Evolutionary conservation across 1,140 invertebrate species (phyloP), one percentile per base, ranked within the genome.

Genomic region (Drosophila nigromelanica): DNA sequence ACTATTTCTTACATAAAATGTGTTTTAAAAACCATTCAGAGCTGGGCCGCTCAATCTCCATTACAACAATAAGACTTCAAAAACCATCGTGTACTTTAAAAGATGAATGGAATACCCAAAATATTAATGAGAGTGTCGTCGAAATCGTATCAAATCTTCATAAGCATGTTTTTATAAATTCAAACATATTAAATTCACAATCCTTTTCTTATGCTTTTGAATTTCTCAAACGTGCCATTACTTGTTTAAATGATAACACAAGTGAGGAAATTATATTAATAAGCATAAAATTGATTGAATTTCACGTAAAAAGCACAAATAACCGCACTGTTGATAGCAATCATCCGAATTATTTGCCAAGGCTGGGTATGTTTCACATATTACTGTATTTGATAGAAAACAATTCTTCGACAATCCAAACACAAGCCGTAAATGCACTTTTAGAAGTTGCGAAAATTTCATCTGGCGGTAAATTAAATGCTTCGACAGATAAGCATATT

Each of bases 171-270:
- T 6, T 70, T 37, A 18, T 39, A 1, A 71, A 83, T 42, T 61
- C 50, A 2, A 71, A 67, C 24, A 11, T 43, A 7, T 72, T 89
- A n/a, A 79, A 89, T 42, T 52, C 79, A 0, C 95, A 96, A 2
- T 95, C 95, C 0, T 97, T 98, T 92, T 95, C 96, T 40, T 98
- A 96, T 85, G 93, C 95, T 21, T 98, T 98, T 91, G 95, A 96
- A 5, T 94, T 98, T 61, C 91, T 98, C 4, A 95, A 95, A 64
- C 93, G 94, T 71, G 95, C 95, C 61, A 80, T 97, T 33, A 85
- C 93, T 6, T 68, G 77, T 68, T 87, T 75, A 76, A 86, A 52
- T 92, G 93, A 80, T 12, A 70, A 73, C 33, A 89, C 80, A 39
- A 93, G 95, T 72, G 94, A 96, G 50, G 81, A 92, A 15, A 92